phyloP scores from a whole-genome alignment of 2,797 vertebrate species.

The Botia kubotai region DNA sequence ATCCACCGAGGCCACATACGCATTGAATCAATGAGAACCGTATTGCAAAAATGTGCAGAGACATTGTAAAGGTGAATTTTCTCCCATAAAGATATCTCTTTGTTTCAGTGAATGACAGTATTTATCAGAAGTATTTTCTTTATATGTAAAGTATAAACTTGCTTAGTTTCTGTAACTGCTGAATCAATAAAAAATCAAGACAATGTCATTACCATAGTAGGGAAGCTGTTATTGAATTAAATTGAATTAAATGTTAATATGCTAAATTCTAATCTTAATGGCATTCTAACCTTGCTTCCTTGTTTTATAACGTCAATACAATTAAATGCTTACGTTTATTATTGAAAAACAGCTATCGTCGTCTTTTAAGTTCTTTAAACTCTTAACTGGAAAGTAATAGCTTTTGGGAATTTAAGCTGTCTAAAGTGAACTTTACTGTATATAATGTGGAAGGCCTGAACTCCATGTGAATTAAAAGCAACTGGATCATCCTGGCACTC shows the following conservation, averaged over 20 bases:
- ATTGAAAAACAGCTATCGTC: constrained; percentile 8
- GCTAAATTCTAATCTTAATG: background rate
- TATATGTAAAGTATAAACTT: background rate
- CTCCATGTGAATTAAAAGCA: constrained; percentile 47
- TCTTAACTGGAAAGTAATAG: constrained; percentile 44
- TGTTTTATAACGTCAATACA: background rate
- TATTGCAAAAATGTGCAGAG: background rate
- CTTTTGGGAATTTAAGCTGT: constrained; percentile 23
- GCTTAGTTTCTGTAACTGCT: background rate
- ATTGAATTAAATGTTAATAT: background rate
- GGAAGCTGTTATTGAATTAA: no score
- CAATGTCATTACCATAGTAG: no score
- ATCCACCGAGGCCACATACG: background rate
- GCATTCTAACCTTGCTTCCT: background rate
- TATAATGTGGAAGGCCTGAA: constrained; percentile 42
- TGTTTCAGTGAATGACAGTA: background rate
- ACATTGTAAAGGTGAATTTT: background rate
- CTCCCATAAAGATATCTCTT: background rate
- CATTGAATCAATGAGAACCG: background rate
- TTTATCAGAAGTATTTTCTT: background rate
- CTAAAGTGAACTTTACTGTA: constrained; percentile 19
- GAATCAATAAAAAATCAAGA: background rate
- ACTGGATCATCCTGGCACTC: constrained; percentile 19
- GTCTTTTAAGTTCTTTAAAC: constrained; percentile 2
- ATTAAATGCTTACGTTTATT: constrained; percentile 5